Evolutionary conservation across 2,888 invertebrate genomes (phyloP), one percentile per base, ranked within the genome.

Genomic region (Caenorhabditis virilis): DNA sequence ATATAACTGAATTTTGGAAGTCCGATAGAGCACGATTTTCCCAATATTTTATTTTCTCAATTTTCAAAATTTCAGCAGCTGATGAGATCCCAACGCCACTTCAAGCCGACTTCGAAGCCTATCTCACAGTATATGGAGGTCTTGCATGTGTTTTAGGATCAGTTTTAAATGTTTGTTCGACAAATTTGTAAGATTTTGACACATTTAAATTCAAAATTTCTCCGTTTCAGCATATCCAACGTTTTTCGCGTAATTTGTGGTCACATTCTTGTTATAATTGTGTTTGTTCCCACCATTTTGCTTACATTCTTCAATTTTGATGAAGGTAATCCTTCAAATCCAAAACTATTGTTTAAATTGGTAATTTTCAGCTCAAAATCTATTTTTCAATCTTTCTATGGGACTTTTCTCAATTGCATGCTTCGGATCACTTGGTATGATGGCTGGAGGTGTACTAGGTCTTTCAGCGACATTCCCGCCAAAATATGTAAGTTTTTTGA

Each of bases 341-440:
- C 30, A 30, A 30, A 9, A 49, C 5, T 6, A 43, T 41, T 23
- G 15, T 36, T 9, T 9, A 46, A 18, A 30, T 27, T 46, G 6
- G 45, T 9, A n/a, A 22, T n/a, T 20, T 60, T 20, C 39, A 69
- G 66, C 58, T 45, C 76, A 76, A 30, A 15, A 48, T 6, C 23
- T 46, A 3, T 76, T 76, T 61, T 76, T 73, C 63, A 60, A 65
- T 38, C 22, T 72, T 26, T 69, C 73, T 0, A 59, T 73, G 66
- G 20, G 20, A 2, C 30, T 76, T 26, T 63, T 71, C 2, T 59
- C 67, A 11, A 45, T 69, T 9, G 69, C 73, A 7, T 64, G 66
- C 48, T 69, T 72, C 27, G 73, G 70, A n/a, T 68, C 72, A 2
- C 51, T 76, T 13, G 76, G 76, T 39, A 46, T 73, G 53, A 68